These are phyloP conservation scores for Manis pentadactyla DNA, from an alignment of 2,797 vertebrate genomes.

Conservation along the genomic window DNA sequence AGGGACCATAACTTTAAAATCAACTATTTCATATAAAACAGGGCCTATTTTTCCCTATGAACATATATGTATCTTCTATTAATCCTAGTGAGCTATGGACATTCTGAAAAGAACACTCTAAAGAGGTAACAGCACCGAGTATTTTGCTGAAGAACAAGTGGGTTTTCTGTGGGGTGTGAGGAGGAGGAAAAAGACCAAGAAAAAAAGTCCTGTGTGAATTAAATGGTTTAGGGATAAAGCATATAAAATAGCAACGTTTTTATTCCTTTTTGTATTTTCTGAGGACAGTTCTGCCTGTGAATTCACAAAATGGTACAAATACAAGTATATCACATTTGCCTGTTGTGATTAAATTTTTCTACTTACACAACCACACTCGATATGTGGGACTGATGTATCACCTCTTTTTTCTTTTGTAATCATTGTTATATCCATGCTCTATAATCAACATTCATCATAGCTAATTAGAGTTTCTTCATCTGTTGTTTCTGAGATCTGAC, in stretches of 20 bases:
- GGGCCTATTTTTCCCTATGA: not conserved
- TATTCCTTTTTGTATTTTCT: conserved; percentile 53
- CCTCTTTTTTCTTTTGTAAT: conserved; percentile 82
- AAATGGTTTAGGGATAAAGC: conserved; percentile 47
- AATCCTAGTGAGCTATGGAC: not conserved
- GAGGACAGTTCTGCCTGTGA: conserved; percentile 62
- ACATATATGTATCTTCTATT: not conserved
- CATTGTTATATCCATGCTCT: conserved; percentile 83
- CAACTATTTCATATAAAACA: not conserved
- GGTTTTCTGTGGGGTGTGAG: not conserved
- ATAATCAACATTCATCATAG: conserved; percentile 86
- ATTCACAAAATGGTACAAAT: conserved; percentile 71
- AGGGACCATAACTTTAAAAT: conserved; percentile 10
- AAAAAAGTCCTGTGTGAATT: not conserved
- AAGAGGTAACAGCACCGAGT: not conserved
- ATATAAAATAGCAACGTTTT: not conserved
- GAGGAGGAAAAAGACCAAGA: conserved; percentile 49
- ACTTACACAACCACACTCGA: conserved; percentile 84
- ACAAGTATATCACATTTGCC: conserved; percentile 82
- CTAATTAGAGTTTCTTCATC: conserved; percentile 84
- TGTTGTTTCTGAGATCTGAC: conserved; percentile 84
- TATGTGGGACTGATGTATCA: conserved; percentile 76
- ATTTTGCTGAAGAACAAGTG: conserved; percentile 39
- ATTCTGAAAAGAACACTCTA: not conserved
- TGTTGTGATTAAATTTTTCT: conserved; percentile 87